Conservation (phyloP, 2,113 vertebrate species). For the Plecotus auritus region DNA sequence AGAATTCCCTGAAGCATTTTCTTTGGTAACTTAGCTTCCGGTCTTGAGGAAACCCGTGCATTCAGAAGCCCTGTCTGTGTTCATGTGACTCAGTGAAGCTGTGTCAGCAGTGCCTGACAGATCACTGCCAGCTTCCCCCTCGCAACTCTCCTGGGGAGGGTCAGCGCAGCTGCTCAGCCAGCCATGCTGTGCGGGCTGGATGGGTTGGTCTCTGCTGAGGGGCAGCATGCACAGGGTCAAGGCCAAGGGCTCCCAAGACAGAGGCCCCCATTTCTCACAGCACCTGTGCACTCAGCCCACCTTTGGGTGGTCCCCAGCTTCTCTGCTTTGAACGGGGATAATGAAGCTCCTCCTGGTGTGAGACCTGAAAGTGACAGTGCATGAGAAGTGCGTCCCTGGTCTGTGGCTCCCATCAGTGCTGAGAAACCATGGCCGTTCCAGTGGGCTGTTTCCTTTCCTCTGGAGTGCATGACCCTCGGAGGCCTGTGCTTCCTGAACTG, state of each 20-base stretch:
- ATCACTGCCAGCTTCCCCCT: neutral
- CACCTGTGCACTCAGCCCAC: neutral
- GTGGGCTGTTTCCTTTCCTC: neutral
- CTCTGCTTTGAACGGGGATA: neutral
- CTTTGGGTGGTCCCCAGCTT: fast-evolving
- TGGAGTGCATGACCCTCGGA: neutral
- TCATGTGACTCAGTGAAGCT: neutral
- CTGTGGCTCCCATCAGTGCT: neutral
- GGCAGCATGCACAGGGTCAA: neutral
- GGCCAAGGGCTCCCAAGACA: too few relatives aligned
- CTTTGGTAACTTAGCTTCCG: neutral
- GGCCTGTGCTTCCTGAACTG: neutral
- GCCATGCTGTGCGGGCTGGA: neutral
- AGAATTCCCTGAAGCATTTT: neutral
- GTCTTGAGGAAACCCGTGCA: neutral
- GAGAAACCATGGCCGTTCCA: neutral
- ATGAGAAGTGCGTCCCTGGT: neutral
- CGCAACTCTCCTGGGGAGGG: neutral
- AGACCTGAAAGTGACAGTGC: neutral
- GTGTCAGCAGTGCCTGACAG: neutral
- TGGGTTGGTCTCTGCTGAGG: neutral
- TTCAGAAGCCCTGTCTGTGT: neutral
- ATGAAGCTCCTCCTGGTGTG: neutral
- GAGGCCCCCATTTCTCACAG: fast-evolving
- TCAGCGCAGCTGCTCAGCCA: neutral